These are phyloP conservation scores for Oscheius myriophilus DNA, from an alignment of 2,888 invertebrate species.

Conservation along the genomic window DNA sequence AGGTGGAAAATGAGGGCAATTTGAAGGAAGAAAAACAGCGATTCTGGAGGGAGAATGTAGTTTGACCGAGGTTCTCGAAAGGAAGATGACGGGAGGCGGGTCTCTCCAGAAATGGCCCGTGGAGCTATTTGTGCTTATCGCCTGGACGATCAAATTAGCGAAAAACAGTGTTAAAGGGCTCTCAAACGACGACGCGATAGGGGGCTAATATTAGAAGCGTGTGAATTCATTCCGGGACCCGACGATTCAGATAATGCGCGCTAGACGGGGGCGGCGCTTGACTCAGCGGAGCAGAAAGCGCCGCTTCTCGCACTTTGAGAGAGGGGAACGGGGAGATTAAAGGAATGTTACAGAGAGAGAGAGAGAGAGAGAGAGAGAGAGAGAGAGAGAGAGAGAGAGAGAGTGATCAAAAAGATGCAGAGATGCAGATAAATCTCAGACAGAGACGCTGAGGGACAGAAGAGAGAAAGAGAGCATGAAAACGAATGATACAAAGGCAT, in stretches of 20 bases:
- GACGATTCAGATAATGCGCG: no score
- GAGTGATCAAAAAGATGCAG: no score
- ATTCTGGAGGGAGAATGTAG: no score
- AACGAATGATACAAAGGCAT: background rate
- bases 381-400: constrained; percentile 11
- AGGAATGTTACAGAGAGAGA: constrained; percentile 1
- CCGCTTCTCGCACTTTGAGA: background rate
- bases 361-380: constrained; percentile 8
- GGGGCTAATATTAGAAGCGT: background rate
- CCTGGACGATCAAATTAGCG: background rate
- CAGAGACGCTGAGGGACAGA: constrained; percentile 8
- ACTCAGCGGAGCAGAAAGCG: background rate
- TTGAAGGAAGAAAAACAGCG: no score
- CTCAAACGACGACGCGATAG: background rate
- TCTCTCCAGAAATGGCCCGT: no score
- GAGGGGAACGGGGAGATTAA: background rate
- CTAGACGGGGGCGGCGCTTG: no score
- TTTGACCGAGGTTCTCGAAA: no score
- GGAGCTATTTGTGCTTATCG: no score
- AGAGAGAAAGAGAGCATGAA: constrained; percentile 2
- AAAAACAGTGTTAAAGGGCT: background rate
- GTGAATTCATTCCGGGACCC: background rate
- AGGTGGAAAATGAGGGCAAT: no score
- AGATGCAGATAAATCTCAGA: no score
- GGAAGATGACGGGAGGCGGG: no score